Percentiles rank a stretch among this genome's conserved stretches.
Conservation (phyloP, 2,888 invertebrate genomes). For the Dicycla oo region DNA sequence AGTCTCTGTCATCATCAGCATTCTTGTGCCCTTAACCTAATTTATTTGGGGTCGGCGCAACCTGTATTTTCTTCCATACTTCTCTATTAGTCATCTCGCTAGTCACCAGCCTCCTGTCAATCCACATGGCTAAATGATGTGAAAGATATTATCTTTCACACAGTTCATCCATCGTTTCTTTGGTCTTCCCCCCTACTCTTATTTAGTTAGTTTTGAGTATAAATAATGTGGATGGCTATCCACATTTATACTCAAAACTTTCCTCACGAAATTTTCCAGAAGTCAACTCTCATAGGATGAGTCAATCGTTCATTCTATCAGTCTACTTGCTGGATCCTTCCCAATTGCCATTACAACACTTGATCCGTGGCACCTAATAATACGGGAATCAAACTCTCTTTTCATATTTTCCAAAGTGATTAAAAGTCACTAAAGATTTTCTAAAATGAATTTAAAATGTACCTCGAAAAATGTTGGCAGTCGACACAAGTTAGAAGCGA, state of each 20-base stretch:
- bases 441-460: neutral
- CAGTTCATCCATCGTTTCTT: no score
- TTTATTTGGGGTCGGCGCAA: neutral
- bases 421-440: neutral
- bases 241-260: neutral
- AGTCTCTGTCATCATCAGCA: neutral
- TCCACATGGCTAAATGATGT: no score
- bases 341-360: neutral
- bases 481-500: conserved; percentile 25
- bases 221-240: no score
- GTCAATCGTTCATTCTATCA: no score
- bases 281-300: neutral
- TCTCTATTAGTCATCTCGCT: neutral
- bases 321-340: neutral
- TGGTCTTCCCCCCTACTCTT: no score
- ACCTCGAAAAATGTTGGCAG: neutral
- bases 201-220: no score
- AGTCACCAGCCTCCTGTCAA: no score
- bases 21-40: neutral
- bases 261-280: neutral
- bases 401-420: neutral
- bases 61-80: neutral
- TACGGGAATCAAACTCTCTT: neutral
- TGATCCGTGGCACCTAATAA: neutral
- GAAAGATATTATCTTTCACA: neutral